Evolutionary conservation across 2,113 vertebrate species (phyloP).

Genomic region (Albula glossodonta): DNA sequence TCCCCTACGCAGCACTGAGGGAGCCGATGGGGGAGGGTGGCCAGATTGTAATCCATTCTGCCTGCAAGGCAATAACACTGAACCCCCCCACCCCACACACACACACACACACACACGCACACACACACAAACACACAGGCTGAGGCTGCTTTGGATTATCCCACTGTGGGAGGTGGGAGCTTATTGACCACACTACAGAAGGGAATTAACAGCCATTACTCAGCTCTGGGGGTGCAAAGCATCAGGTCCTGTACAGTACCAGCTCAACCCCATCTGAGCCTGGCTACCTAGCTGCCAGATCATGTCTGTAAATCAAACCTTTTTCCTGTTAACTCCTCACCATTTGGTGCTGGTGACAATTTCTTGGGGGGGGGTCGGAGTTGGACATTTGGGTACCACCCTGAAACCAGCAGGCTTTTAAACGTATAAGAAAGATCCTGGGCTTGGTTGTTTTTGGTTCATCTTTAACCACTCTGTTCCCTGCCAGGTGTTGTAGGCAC

Average conservation of each 20-base stretch:
- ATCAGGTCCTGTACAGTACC: not conserved
- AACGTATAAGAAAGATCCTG: too few species aligned
- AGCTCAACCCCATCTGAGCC: not conserved
- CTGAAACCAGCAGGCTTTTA: not conserved
- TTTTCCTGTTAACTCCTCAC: not conserved
- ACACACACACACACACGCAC: too few species aligned
- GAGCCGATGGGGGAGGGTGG: not conserved
- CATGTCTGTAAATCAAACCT: not conserved
- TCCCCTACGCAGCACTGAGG: not conserved
- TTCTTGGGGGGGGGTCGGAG: not conserved
- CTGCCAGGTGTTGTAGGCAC: conserved; percentile 52
- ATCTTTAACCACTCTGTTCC: not conserved
- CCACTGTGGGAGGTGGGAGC: conserved; percentile 51
- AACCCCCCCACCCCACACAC: conserved; percentile 37
- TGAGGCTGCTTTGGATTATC: conserved; percentile 49
- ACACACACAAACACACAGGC: not conserved
- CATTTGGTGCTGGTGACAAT: not conserved
- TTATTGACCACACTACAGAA: conserved; percentile 52
- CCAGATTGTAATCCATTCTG: not conserved
- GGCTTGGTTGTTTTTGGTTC: too few species aligned
- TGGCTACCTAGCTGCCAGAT: not conserved
- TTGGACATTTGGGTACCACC: not conserved
- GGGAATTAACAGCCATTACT: not conserved
- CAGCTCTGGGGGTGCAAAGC: not conserved
- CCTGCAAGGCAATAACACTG: conserved; percentile 39